Evolutionary conservation across 2,797 vertebrate species (phyloP), one percentile per base, ranked within the genome.

Genomic region (Poecilia picta): DNA sequence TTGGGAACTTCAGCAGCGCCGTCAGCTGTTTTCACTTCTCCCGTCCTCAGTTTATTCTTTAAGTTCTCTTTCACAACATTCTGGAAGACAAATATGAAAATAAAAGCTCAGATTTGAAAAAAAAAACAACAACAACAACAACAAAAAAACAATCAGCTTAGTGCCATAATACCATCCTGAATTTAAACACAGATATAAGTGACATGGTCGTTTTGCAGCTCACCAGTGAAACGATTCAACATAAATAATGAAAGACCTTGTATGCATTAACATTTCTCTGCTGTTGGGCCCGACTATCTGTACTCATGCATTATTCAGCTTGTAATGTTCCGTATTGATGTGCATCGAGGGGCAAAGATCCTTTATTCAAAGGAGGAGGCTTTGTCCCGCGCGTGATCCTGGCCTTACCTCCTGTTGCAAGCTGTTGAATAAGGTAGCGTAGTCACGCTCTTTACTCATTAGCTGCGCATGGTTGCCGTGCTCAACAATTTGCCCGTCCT

Each of bases 401-500:
- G 59, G 85, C 81, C 93, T 94, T 88, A 97, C 96, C 95, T 96
- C 95, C 87, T 96, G 95, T 90, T 93, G 94, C 84, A 94, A 88
- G 83, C 92, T 96, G 89, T 82, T 95, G 91, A 96, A 93, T 68
- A 97, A 92, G 46, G 86, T 83, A 80, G 96, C 94, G 4, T 97
- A 97, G 75, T 95, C 91, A 57, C 95, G 93, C 59, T 91, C 94
- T 86, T 92, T 94, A 79, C 86, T 93, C 89, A 96, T 95, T 73
- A 98, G 94, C 81, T 97, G 96, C 2, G 82, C 79, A 49, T 97
- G 97, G 41, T 90, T 93, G 89, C 97, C 97, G 1, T 94, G 93
- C 88, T 97, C 97, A 0, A 93, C 86, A 83, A 98, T 95, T 89
- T 95, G 94, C 39, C 97, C 96, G 2, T 97, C 95, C 91, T 96